Evolutionary conservation across 1,140 invertebrate genomes (phyloP), one percentile per base, ranked within the genome.

Genomic region (Drosophila ananassae): DNA sequence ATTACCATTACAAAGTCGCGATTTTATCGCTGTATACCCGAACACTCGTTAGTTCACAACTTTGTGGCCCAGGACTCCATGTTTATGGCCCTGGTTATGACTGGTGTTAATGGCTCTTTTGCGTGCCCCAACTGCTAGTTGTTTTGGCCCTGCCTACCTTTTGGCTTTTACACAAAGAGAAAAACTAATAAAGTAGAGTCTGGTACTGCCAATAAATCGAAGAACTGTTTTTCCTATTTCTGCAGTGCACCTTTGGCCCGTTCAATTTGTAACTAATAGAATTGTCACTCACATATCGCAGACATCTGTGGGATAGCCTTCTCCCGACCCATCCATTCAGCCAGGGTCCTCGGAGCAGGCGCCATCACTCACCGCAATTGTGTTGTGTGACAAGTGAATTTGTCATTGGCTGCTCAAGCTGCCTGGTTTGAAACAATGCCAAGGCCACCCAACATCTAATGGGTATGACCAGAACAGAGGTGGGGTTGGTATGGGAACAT

Each of bases 201-300:
- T 37, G 2, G 1, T 3, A n/a, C 3, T n/a, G 9, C 0, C 34
- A 2, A 37, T 9, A 37, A n/a, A n/a, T 12, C 8, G 34, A 10
- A 28, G 25, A 0, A 28, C 0, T 7, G 4, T 28, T 28, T 28
- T 6, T 28, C 5, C 2, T 47, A 24, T 53, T 32, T 30, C 59
- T 54, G 22, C 25, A 44, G 48, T 64, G 55, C 25, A 39, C 44
- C 44, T 21, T 51, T 44, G 60, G 50, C 22, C 21, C 44, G 64
- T 82, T 89, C 75, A 89, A 89, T 79, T 87, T 73, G 83, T 72
- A 57, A 66, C 82, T 89, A 87, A 87, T 87, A 89, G 75, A 76
- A 87, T 87, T 85, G 82, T 82, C 82, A 85, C 82, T 82, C 71
- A 63, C 57, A 82, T 82, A 81, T 64, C 58, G 64, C 46, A 61